These are phyloP conservation scores for Zalophus californianus DNA, from an alignment of 2,797 vertebrate species.

Conservation along the genomic window DNA sequence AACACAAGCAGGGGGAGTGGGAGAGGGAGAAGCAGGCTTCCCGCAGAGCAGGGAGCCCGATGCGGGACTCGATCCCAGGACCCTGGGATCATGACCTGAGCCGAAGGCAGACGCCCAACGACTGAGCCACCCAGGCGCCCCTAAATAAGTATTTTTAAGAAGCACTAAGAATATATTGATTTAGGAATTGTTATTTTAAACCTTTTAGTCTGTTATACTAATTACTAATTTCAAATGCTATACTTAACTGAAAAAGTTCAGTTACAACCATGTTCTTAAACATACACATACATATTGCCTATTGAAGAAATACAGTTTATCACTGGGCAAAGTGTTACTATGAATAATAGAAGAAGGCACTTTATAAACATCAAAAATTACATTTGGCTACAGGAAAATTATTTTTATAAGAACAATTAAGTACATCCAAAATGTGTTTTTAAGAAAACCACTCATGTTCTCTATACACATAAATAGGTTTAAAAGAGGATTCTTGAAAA, in stretches of 20 bases:
- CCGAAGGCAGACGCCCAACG: no score
- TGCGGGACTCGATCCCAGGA: no score
- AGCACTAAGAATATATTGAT: neutral
- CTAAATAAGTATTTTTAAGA: neutral
- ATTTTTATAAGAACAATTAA: neutral
- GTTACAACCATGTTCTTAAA: neutral
- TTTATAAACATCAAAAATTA: constrained; percentile 11
- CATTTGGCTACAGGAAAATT: neutral
- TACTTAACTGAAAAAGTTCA: neutral
- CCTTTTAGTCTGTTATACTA: neutral
- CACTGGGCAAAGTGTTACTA: neutral
- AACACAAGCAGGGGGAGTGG: no score
- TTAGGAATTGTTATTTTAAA: neutral
- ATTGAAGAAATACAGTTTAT: neutral
- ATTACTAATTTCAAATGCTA: neutral
- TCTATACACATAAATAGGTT: neutral
- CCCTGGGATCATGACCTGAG: no score
- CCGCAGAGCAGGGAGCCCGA: no score
- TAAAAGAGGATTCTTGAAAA: constrained; percentile 1
- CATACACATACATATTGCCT: neutral
- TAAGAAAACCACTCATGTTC: neutral
- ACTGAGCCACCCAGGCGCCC: no score
- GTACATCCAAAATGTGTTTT: neutral
- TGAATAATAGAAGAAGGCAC: neutral
- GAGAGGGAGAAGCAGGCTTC: no score